These are phyloP conservation scores for Synchiropus splendidus DNA, from an alignment of 2,113 vertebrate genomes.

Conservation along the genomic window DNA sequence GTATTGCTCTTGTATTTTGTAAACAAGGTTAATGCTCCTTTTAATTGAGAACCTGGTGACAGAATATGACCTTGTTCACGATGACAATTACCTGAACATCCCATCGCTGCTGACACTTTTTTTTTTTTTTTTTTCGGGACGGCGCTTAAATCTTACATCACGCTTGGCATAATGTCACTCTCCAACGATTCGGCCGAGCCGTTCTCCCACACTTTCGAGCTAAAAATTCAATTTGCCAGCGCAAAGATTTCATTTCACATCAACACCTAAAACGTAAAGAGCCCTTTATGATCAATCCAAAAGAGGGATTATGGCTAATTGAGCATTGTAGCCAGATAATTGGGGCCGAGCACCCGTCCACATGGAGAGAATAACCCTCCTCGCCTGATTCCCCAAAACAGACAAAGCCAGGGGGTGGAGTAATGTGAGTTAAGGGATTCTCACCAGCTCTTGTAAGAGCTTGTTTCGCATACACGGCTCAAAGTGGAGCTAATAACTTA, in stretches of 20 bases:
- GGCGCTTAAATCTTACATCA: not conserved
- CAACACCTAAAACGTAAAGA: slow-evolving; percentile 59
- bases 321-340: slow-evolving; percentile 78
- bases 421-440: slow-evolving; percentile 90
- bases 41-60: slow-evolving; percentile 90
- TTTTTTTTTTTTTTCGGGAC: not conserved
- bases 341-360: slow-evolving; percentile 80
- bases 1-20: slow-evolving; percentile 87
- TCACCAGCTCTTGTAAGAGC: slow-evolving; percentile 78
- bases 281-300: slow-evolving; percentile 62
- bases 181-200: too few relatives aligned
- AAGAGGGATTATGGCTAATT: slow-evolving; percentile 79
- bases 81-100: slow-evolving; percentile 39
- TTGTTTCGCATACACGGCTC: slow-evolving; percentile 77
- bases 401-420: slow-evolving; percentile 76
- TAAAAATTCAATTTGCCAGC: not conserved
- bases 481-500: slow-evolving; percentile 77
- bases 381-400: slow-evolving; percentile 76
- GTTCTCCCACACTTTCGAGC: not conserved
- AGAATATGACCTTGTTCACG: slow-evolving; percentile 74
- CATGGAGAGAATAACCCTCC: slow-evolving; percentile 86
- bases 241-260: slow-evolving; percentile 35
- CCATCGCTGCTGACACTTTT: not conserved
- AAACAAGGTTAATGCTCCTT: slow-evolving; percentile 94
- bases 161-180: too few relatives aligned